Evolutionary conservation across 1,140 invertebrate genomes (phyloP).

Genomic region (Diorhabda elongata): DNA sequence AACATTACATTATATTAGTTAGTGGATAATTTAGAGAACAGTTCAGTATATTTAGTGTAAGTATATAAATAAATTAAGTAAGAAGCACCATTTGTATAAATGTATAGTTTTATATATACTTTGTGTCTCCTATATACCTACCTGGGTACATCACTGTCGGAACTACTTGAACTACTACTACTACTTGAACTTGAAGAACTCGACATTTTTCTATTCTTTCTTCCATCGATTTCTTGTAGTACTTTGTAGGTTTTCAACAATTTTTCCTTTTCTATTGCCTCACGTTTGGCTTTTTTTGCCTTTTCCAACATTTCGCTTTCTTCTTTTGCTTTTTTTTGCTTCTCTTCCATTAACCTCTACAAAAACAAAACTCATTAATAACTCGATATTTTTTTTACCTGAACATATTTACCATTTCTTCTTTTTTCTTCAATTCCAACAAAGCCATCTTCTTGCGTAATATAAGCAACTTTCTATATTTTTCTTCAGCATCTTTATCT

Average conservation of each 20-base stretch:
- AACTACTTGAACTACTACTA: conserved; percentile 19
- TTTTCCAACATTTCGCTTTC: conserved; percentile 51
- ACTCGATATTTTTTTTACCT: neutral
- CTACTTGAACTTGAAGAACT: conserved; percentile 19
- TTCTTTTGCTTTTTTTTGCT: conserved; percentile 48
- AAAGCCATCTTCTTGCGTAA: conserved; percentile 56
- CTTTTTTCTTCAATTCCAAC: conserved; percentile 44
- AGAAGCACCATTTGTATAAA: no score
- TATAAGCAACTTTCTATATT: conserved; percentile 47
- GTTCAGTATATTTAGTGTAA: no score
- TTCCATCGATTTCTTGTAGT: conserved; percentile 42
- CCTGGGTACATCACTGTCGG: neutral
- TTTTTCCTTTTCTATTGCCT: conserved; percentile 46
- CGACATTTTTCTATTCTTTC: conserved; percentile 26
- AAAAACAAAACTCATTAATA: conserved; percentile 10
- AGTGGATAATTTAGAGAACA: no score
- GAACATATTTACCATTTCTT: conserved; percentile 36
- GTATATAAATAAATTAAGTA: no score
- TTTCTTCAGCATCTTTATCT: conserved; percentile 48
- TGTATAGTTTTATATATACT: no score
- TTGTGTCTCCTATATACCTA: no score
- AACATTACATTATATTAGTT: no score
- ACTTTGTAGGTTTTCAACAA: conserved; percentile 44
- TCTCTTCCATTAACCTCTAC: conserved; percentile 48
- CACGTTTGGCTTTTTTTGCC: conserved; percentile 47